phyloP scores from a whole-genome alignment of 2,113 vertebrate species.

The Albula glossodonta region DNA sequence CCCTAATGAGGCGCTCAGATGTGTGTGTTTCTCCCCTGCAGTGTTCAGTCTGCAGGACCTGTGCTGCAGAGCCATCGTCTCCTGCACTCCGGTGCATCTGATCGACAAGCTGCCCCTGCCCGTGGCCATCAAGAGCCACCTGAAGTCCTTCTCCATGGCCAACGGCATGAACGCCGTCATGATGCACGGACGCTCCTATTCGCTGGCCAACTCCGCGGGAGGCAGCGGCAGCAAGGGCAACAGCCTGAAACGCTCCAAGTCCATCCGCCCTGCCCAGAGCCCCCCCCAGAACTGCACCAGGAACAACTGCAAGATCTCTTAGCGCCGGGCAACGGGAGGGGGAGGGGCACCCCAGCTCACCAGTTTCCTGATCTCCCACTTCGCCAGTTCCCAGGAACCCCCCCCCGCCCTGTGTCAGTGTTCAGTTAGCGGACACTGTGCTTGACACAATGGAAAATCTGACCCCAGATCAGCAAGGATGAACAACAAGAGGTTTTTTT shows the following conservation, averaged over 20 bases:
- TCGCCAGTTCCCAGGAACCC: neutral
- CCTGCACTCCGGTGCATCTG: slow-evolving; percentile 95
- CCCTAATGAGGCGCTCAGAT: neutral
- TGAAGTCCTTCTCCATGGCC: slow-evolving; percentile 98
- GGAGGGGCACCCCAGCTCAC: neutral
- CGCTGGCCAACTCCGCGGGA: slow-evolving; percentile 76
- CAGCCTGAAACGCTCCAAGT: slow-evolving; percentile 94
- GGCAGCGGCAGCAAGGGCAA: slow-evolving; percentile 90
- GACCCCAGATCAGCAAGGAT: neutral
- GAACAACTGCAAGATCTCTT: slow-evolving; percentile 99
- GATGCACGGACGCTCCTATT: slow-evolving; percentile 98
- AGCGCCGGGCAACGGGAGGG: slow-evolving; percentile 60
- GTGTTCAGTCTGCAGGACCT: slow-evolving; percentile 98
- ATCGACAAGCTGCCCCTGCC: slow-evolving; percentile 96
- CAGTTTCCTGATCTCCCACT: no score
- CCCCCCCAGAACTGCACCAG: slow-evolving; percentile 93
- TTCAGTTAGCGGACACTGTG: slow-evolving; percentile 19
- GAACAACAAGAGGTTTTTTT: neutral
- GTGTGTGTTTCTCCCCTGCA: slow-evolving; percentile 47
- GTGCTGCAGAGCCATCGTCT: slow-evolving; percentile 96
- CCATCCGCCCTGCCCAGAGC: slow-evolving; percentile 89
- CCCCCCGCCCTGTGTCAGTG: slow-evolving; percentile 18
- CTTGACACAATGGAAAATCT: neutral
- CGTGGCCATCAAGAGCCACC: slow-evolving; percentile 96
- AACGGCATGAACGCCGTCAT: slow-evolving; percentile 98